These are phyloP conservation scores for Notothenia coriiceps DNA, from an alignment of 2,113 vertebrate genomes.

Conservation along the genomic window DNA sequence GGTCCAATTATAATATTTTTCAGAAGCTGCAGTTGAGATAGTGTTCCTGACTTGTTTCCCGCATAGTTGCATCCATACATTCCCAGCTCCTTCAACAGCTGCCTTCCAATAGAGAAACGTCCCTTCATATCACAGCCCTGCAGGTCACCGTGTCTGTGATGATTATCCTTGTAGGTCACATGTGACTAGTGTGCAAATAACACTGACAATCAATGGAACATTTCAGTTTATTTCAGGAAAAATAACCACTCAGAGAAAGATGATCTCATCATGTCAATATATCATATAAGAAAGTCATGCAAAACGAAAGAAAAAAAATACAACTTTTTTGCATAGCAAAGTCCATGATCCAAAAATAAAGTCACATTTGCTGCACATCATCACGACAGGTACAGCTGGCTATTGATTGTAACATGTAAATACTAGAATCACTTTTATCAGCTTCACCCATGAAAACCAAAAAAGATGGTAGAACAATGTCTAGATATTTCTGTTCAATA, in stretches of 20 bases:
- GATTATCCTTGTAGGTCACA: constrained; percentile 16
- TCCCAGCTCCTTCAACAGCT: constrained; percentile 18
- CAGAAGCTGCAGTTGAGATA: constrained; percentile 43
- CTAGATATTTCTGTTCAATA: background rate
- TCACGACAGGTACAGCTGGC: background rate
- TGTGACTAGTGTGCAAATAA: background rate
- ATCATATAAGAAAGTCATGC: constrained; percentile 23
- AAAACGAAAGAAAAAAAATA: background rate
- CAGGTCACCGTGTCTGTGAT: background rate
- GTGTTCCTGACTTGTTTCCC: constrained; percentile 32
- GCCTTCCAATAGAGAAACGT: constrained; percentile 4
- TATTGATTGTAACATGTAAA: constrained; percentile 8
- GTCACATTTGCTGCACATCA: background rate
- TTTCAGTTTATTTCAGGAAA: background rate
- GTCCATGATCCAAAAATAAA: constrained; percentile 1
- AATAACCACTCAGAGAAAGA: constrained; percentile 12
- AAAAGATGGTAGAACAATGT: background rate
- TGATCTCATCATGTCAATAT: constrained; percentile 4
- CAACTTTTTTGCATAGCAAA: background rate
- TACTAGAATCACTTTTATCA: background rate
- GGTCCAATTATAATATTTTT: constrained; percentile 65
- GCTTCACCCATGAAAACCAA: background rate
- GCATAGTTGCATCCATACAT: constrained; percentile 36
- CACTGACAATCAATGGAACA: constrained; percentile 25
- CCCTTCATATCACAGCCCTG: background rate